A percentile compares a stretch with the other conserved stretches of the same genome.
Conservation (phyloP, 2,113 vertebrate species). For the Baryphthengus martii region DNA sequence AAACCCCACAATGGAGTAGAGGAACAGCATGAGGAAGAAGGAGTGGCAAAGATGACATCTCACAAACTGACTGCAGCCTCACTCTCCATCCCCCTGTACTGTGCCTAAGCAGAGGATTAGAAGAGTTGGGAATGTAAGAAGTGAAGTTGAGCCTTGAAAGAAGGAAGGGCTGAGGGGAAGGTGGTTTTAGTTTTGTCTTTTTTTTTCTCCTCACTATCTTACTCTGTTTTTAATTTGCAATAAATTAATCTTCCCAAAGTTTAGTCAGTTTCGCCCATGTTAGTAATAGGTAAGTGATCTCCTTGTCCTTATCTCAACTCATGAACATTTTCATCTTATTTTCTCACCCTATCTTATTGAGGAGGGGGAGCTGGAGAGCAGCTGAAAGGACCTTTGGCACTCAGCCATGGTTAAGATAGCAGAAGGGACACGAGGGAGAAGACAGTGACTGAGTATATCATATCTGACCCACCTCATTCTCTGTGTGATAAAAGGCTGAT, state of each 20-base stretch:
- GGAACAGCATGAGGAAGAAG: background rate
- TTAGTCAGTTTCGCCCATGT: background rate
- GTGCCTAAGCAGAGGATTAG: background rate
- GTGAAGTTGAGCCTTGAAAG: background rate
- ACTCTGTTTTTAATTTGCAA: background rate
- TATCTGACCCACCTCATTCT: background rate
- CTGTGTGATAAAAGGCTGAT: background rate
- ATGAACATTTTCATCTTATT: background rate
- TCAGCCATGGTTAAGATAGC: background rate
- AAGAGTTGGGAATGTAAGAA: background rate
- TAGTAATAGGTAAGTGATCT: too few species aligned
- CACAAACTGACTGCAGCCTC: background rate
- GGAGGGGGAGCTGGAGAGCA: background rate
- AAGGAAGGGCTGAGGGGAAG: too few species aligned
- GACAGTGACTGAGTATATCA: background rate
- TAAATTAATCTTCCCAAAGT: background rate
- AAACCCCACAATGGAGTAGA: background rate
- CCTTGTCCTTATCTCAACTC: too few species aligned
- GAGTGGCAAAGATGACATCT: background rate
- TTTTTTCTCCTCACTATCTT: too few species aligned
- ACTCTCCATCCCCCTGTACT: background rate
- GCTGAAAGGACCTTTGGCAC: background rate
- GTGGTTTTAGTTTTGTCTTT: too few species aligned
- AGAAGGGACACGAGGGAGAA: background rate
- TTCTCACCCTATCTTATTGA: background rate